phyloP scores from a whole-genome alignment of 2,113 vertebrate genomes.

The Proterorhinus semilunaris region DNA sequence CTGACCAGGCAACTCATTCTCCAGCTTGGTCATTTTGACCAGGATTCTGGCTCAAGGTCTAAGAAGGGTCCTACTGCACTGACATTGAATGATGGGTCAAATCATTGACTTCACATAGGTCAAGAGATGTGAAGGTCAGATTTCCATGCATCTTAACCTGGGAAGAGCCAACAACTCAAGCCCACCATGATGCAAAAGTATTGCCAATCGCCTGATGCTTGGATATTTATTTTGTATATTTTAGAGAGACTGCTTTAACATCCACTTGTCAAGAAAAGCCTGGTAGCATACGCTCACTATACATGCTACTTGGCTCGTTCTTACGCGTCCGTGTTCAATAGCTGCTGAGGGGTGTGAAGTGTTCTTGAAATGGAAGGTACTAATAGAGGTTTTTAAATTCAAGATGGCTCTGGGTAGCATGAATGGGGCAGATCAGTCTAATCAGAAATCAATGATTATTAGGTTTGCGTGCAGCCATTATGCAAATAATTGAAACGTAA shows the following conservation, averaged over 20 bases:
- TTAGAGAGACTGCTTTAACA: neutral
- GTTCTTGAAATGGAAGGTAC: neutral
- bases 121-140: too few relatives aligned
- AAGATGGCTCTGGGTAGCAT: neutral
- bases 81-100: too few relatives aligned
- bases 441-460: constrained; percentile 5
- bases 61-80: too few relatives aligned
- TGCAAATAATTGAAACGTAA: constrained; percentile 3
- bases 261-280: neutral
- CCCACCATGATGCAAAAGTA: too few relatives aligned
- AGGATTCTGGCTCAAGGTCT: too few relatives aligned
- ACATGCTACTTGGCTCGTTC: neutral
- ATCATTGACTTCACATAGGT: too few relatives aligned
- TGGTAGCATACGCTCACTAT: neutral
- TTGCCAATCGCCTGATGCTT: too few relatives aligned
- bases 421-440: neutral
- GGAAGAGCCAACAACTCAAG: too few relatives aligned
- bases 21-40: too few relatives aligned
- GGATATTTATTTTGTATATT: neutral
- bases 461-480: constrained; percentile 2
- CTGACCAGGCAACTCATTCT: too few relatives aligned
- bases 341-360: neutral
- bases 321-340: neutral
- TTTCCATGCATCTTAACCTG: too few relatives aligned
- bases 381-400: constrained; percentile 5